A percentile compares a stretch with the other conserved stretches of the same genome.
Conservation (phyloP, 2,888 invertebrate species). For the Fragum whitleyi region DNA sequence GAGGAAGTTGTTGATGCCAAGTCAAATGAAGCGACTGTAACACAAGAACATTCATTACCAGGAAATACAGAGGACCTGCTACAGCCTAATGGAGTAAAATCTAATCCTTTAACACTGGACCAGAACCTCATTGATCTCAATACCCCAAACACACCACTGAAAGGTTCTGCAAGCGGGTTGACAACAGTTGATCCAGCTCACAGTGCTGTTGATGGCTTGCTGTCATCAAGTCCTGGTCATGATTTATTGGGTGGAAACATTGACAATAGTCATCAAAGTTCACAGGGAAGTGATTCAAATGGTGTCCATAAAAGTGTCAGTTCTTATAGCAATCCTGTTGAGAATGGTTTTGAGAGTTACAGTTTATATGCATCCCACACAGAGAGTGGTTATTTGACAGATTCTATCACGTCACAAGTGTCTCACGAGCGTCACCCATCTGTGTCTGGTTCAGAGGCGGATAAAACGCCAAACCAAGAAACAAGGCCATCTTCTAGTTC, state of each 20-base stretch:
- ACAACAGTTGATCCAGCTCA: neutral
- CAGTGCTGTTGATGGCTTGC: neutral
- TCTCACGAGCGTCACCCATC: conserved; percentile 39
- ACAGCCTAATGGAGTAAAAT: neutral
- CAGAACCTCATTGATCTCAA: conserved; percentile 38
- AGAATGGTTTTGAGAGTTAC: conserved; percentile 1
- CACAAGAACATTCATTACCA: neutral
- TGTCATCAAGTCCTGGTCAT: neutral
- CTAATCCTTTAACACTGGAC: neutral
- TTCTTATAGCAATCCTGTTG: conserved; percentile 19
- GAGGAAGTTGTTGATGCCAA: neutral
- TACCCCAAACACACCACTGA: conserved; percentile 30
- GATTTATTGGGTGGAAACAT: conserved; percentile 14
- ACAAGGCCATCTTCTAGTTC: conserved; percentile 41
- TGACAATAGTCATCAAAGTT: neutral
- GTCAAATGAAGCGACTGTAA: neutral
- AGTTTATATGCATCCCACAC: conserved; percentile 49
- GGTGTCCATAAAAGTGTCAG: neutral
- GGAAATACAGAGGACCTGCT: neutral
- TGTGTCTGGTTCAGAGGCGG: conserved; percentile 40
- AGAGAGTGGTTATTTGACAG: conserved; percentile 66
- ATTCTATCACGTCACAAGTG: conserved; percentile 50
- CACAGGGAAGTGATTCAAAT: neutral
- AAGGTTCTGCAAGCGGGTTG: neutral
- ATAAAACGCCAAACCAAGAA: conserved; percentile 49